phyloP scores from a whole-genome alignment of 2,888 invertebrate species.

The Mellilla xanthometata region DNA sequence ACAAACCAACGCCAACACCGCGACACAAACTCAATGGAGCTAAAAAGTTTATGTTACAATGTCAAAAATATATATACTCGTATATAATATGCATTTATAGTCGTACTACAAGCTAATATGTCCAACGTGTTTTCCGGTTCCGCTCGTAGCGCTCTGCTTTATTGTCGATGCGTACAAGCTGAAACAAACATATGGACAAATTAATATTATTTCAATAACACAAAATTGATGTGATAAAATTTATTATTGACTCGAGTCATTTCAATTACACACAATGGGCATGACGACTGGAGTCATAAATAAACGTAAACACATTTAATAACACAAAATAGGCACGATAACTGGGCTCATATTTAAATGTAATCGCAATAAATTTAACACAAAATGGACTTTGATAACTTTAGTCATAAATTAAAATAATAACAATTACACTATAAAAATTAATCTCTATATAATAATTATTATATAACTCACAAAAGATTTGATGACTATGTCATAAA shows the following conservation, averaged over 20 bases:
- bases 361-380: no score
- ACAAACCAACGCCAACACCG: background rate
- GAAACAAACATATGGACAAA: slow-evolving; percentile 43
- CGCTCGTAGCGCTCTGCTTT: slow-evolving; percentile 50
- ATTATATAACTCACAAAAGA: no score
- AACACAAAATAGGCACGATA: no score
- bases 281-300: no score
- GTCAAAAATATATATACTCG: slow-evolving; percentile 23
- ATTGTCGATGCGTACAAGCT: slow-evolving; percentile 76
- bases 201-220: background rate
- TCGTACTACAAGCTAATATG: slow-evolving; percentile 15
- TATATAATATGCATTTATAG: slow-evolving; percentile 4
- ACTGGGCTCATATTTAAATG: no score
- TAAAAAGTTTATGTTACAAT: slow-evolving; percentile 15
- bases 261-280: no score
- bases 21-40: background rate
- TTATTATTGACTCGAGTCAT: slow-evolving; percentile 2
- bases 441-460: no score
- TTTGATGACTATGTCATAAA: no score
- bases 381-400: no score
- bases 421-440: no score
- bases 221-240: background rate
- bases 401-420: no score
- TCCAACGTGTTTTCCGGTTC: slow-evolving; percentile 31
- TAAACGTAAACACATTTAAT: no score